Conservation (phyloP, 1,140 invertebrate species). For the Atta texana region DNA sequence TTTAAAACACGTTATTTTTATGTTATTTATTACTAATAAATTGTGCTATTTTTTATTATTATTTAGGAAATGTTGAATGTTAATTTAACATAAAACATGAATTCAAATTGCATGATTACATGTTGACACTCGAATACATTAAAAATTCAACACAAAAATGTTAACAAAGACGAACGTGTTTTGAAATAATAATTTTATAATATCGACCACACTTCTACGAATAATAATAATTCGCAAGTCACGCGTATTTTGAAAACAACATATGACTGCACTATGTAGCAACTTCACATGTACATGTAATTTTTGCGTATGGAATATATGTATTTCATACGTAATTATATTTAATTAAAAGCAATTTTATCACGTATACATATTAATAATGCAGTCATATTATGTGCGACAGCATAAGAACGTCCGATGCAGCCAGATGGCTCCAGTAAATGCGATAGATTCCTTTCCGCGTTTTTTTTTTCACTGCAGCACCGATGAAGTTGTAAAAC, state of each 20-base stretch:
- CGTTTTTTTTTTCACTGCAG: not conserved
- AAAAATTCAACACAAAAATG: too few species aligned
- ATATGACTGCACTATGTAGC: not conserved
- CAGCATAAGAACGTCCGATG: not conserved
- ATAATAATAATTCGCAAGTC: not conserved
- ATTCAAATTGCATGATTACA: too few species aligned
- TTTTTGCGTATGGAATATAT: not conserved
- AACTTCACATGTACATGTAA: not conserved
- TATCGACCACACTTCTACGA: not conserved
- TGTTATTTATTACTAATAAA: too few species aligned
- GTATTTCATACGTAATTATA: conserved; percentile 23
- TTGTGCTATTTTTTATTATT: too few species aligned
- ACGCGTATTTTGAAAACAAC: not conserved
- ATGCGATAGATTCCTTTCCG: conserved; percentile 58
- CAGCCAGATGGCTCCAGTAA: conserved; percentile 29
- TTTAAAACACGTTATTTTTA: too few species aligned
- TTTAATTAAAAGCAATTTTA: conserved; percentile 36
- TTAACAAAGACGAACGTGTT: not conserved
- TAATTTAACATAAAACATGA: too few species aligned
- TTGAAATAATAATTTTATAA: not conserved
- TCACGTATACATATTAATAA: not conserved
- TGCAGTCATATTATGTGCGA: not conserved
- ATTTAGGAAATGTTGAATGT: too few species aligned
- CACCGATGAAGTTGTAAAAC: conserved; percentile 60
- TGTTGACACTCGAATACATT: too few species aligned